Percentiles rank a stretch among this genome's conserved stretches.
Conservation (phyloP, 2,888 invertebrate species). For the Drosophila falleni region DNA sequence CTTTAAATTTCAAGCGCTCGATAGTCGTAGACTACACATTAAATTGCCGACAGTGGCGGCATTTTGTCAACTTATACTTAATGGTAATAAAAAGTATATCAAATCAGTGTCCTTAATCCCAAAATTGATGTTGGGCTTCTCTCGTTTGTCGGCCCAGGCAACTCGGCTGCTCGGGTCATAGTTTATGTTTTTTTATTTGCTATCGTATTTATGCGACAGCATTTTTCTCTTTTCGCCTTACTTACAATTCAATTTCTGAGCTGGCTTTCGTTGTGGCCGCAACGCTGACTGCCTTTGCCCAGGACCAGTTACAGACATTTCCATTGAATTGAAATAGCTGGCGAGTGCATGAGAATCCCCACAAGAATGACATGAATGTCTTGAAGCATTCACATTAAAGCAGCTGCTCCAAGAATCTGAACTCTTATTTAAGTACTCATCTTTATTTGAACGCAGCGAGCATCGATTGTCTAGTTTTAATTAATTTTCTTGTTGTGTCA, state of each 20-base stretch:
- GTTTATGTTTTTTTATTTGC: slow-evolving; percentile 62
- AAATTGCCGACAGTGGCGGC: slow-evolving; percentile 60
- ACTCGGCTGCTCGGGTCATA: slow-evolving; percentile 33
- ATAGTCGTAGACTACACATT: slow-evolving; percentile 47
- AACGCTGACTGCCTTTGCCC: slow-evolving; percentile 29
- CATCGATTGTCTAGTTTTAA: slow-evolving; percentile 36
- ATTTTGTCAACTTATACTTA: slow-evolving; percentile 74
- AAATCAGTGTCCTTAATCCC: slow-evolving; percentile 83
- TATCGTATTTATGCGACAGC: slow-evolving; percentile 72
- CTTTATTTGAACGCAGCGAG: neutral
- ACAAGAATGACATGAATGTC: slow-evolving; percentile 11
- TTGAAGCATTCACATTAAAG: slow-evolving; percentile 36
- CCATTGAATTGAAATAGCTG: slow-evolving; percentile 40
- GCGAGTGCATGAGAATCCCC: neutral
- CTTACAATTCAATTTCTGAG: slow-evolving; percentile 78
- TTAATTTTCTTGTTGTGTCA: slow-evolving; percentile 57
- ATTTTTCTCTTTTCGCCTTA: slow-evolving; percentile 61
- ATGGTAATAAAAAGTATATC: slow-evolving; percentile 83
- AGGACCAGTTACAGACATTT: slow-evolving; percentile 5
- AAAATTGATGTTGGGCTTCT: slow-evolving; percentile 81
- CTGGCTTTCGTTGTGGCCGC: slow-evolving; percentile 57
- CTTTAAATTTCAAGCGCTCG: slow-evolving; percentile 72
- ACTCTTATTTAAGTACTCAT: slow-evolving; percentile 1
- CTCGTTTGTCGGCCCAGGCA: slow-evolving; percentile 45
- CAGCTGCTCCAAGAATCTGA: neutral